Percentiles rank a stretch among this genome's conserved stretches.
Conservation (phyloP, 2,888 invertebrate genomes). For the Amphipoea oculea region DNA sequence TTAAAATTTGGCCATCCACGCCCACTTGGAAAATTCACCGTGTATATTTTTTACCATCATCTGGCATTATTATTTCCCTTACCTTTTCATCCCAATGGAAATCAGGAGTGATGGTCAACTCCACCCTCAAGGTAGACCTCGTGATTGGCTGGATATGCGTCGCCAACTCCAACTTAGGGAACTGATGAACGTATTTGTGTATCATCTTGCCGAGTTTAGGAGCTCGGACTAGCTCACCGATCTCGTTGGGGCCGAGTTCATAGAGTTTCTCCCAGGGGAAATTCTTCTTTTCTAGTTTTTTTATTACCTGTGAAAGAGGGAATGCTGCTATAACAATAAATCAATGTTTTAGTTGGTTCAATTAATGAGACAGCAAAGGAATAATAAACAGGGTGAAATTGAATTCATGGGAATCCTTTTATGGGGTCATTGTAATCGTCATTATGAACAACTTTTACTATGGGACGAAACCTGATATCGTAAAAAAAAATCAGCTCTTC, state of each 20-base stretch:
- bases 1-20: too few relatives aligned
- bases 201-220: constrained; percentile 98
- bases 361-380: too few relatives aligned
- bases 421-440: too few relatives aligned
- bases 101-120: constrained; percentile 99
- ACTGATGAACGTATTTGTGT: constrained; percentile 98
- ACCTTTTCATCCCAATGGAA: constrained; percentile 99
- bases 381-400: too few relatives aligned
- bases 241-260: constrained; percentile 99
- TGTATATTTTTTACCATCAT: too few relatives aligned
- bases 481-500: too few relatives aligned
- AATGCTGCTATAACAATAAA: not conserved
- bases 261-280: constrained; percentile 98
- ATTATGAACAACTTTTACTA: too few relatives aligned
- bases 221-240: constrained; percentile 96
- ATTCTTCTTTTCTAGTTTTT: constrained; percentile 99
- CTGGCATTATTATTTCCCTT: too few relatives aligned
- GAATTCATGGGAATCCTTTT: too few relatives aligned
- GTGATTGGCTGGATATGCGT: constrained; percentile 99
- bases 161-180: constrained; percentile 98
- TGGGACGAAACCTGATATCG: too few relatives aligned
- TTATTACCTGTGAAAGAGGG: constrained; percentile 90
- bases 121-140: constrained; percentile 97
- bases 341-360: too few relatives aligned
- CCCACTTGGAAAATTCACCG: too few relatives aligned